Base-by-base conservation (phyloP, 2,113 vertebrate species). In the Cyprinodon variegatus region DNA sequence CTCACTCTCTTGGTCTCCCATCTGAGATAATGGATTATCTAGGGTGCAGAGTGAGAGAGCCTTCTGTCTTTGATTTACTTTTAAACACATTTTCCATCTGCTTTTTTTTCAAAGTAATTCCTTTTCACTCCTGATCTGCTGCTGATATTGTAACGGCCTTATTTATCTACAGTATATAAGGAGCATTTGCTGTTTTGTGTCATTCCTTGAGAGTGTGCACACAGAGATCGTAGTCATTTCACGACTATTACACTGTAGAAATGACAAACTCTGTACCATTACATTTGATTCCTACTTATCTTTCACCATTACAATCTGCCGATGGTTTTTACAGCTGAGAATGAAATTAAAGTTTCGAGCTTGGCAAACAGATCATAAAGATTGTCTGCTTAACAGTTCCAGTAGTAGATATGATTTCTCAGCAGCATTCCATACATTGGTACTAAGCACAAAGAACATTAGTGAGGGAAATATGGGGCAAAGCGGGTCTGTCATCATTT, bases 21-120 rank as follows among this genome's bases (percentile, higher is more conserved):
- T 83, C 60, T 78, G 82, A 61, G 82, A 76, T 84, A 83, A 86
- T 84, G 77, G 78, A 88, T 90, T 79, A 89, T 88, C 80, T 68
- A 2, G 20, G 62, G 76, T 78, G 71, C 83, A 65, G 77, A 72
- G 68, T 83, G 43, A 80, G 20, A 76, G 69, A 76, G 80, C 72
- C 29, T 63, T 59, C 70, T 74, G 63, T 76, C 79, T 83, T 77
- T 86, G 81, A 87, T 88, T 89, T 88, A 74, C 69, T 74, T 85
- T 73, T 76, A 40, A 86, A 69, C 76, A 79, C 72, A 68, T 82
- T 79, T 67, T 70, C 73, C 57, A 22, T 76, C 70, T 36, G 62
- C 67, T 50, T 78, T 39, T 50, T 78, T 39, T 43, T 62, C 43
- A 14, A 67, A 78, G 77, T 85, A 61, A 80, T 80, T 88, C 65